Evolutionary conservation across 2,113 vertebrate genomes (phyloP), one percentile per base, ranked within the genome.

Genomic region (Nerophis lumbriciformis): DNA sequence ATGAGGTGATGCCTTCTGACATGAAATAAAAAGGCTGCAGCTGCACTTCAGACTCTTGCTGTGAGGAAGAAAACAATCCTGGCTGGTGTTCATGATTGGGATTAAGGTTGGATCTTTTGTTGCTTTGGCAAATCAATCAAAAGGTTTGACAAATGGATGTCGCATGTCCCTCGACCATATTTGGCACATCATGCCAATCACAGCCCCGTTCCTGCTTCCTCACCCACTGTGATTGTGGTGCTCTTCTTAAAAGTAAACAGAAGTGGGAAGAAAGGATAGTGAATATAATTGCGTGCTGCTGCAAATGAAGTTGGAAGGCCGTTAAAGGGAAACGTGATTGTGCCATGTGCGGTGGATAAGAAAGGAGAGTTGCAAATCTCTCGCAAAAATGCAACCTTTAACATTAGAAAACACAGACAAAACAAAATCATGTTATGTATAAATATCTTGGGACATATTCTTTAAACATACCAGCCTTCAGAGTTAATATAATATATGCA

Each of bases 1-100:
- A 21, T 77, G 80, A 81, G 71, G 61, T 48, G 73, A 83, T 76
- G 78, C 48, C 65, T 77, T 61, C 39, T 81, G 80, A 83, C 76
- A 21, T 59, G 65, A 58, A 66, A 71, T 68, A 74, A 73, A 67
- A 63, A 72, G 66, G 53, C 47, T 73, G 57, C 69, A 79, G 74
- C 72, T 75, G 66, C 36, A 64, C 59, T 44, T 73, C 63, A n/a
- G 49, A 62, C 6, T n/a, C 57, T 6, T 11, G 19, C 52, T 13
- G 6, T 45, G 19, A 49, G 21, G 6, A 4, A 14, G 49, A 15
- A 39, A 15, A 28, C 28, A 13, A 63, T 49, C 48, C 58, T 61
- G 61, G 60, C 65, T 11, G 8, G 54, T 51, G 38, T 44, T 50
- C 50, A 59, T 21, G 64, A 71, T 2, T 51, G 35, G 21, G 63